These are phyloP conservation scores for Erynnis tages DNA, from an alignment of 2,888 invertebrate genomes.

Conservation along the genomic window DNA sequence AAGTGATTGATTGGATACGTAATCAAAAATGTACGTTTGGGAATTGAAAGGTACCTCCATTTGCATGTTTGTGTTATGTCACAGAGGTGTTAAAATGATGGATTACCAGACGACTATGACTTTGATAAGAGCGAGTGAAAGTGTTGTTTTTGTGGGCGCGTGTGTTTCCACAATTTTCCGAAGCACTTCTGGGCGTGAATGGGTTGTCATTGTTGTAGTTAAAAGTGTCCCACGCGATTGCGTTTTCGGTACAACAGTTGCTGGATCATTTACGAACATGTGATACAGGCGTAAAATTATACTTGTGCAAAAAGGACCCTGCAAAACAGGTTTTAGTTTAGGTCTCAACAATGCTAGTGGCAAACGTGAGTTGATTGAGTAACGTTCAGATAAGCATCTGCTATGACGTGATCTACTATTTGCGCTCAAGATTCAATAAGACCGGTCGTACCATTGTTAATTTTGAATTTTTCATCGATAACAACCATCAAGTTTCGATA, in stretches of 20 bases:
- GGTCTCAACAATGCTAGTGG: conserved; percentile 4
- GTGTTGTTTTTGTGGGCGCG: conserved; percentile 17
- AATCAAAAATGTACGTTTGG: conserved; percentile 17
- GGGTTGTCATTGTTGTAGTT: conserved; percentile 18
- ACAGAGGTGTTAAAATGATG: conserved; percentile 28
- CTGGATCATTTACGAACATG: background rate
- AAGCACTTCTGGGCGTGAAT: conserved; percentile 1
- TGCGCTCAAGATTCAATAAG: conserved; percentile 5
- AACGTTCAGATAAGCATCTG: conserved; percentile 11
- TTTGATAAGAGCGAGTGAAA: conserved; percentile 29
- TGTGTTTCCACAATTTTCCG: conserved; percentile 17
- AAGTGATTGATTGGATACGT: conserved; percentile 27
- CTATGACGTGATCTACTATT: background rate
- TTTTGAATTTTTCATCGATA: conserved; percentile 8
- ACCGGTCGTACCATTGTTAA: conserved; percentile 11
- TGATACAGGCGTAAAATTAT: conserved; percentile 7
- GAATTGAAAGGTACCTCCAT: conserved; percentile 15
- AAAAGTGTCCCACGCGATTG: conserved; percentile 33
- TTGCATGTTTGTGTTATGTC: conserved; percentile 36
- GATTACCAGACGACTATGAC: conserved; percentile 21
- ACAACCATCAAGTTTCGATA: conserved; percentile 4
- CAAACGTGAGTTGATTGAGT: conserved; percentile 13
- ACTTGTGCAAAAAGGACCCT: conserved; percentile 6
- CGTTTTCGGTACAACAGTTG: conserved; percentile 11
- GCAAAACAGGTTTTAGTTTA: conserved; percentile 4